Base-by-base conservation (phyloP, 2,888 invertebrate species). In the Drosophila eohydei region DNA sequence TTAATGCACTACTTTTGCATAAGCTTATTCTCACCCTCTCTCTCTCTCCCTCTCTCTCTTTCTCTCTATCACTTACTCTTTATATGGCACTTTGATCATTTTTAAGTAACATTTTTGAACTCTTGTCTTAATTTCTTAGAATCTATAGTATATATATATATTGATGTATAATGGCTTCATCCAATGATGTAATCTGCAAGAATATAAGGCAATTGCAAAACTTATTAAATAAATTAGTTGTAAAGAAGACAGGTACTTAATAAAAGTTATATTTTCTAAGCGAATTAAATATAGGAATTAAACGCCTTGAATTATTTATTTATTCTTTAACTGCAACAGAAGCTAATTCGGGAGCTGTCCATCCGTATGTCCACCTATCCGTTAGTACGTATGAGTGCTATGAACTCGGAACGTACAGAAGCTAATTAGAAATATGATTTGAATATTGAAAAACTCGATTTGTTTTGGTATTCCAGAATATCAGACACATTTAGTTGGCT, bases 1-100 rank as follows among this genome's bases (percentile, higher is more conserved):
- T 44, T 26, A 46, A 32, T 57, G n/a, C 16, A 7, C 7, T n/a
- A n/a, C n/a, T 61, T 43, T 46, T 38, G 30, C 48, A 48, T 48
- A 48, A 48, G 16, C 30, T 6, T 7, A 28, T 16, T 11, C 21
- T 51, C 14, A 16, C 40, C 51, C 16, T 4, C 41, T 43, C 2
- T 30, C 14, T 16, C 44, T 46, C 16, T 16, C 40, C 51, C 30
- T 7, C 21, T 30, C 3, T 26, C 21, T n/a, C n/a, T n/a, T n/a
- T n/a, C 16, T 4, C 41, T 11, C 34, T 34, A 2, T 2, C 34
- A 7, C 34, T 32, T 48, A 48, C 30, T 48, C 16, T 9, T 21
- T 34, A 36, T 52, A 51, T 65, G 56, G 59, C 68, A 68, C 67
- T 60, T 38, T 34, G 28, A 57, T 14, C 28, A 58, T 34, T 46